Evolutionary conservation across 2,888 invertebrate genomes (phyloP).

Genomic region (Hirudinaria manillensis): DNA sequence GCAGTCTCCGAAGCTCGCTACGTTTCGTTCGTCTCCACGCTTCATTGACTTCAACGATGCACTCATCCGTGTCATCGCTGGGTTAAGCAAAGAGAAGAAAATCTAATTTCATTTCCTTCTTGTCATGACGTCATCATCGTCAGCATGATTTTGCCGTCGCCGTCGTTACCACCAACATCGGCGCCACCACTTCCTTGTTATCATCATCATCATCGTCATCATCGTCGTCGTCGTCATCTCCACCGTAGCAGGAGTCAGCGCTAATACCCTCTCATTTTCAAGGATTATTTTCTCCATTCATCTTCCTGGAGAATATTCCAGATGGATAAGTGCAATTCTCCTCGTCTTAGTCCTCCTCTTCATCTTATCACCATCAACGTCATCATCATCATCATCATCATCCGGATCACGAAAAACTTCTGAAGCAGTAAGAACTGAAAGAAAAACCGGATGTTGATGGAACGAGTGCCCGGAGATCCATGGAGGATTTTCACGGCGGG

Average conservation of each 20-base stretch:
- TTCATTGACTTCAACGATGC: not conserved
- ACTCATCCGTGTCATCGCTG: not conserved
- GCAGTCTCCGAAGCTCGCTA: too few relatives aligned
- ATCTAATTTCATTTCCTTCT: too few relatives aligned
- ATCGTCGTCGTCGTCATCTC: conserved; percentile 20
- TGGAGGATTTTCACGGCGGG: not conserved
- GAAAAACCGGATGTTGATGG: too few relatives aligned
- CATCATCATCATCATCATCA: conserved; percentile 15
- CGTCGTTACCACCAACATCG: not conserved
- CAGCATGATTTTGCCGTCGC: not conserved
- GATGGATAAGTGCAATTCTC: not conserved
- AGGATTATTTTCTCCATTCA: not conserved
- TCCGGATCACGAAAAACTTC: not conserved
- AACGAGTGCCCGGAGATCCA: not conserved
- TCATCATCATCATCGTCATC: conserved; percentile 15
- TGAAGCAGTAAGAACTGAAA: too few relatives aligned
- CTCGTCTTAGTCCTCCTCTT: not conserved
- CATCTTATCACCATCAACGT: conserved; percentile 16
- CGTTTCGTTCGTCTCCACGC: not conserved
- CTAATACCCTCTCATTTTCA: too few relatives aligned
- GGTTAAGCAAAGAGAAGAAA: too few relatives aligned
- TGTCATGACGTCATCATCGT: not conserved
- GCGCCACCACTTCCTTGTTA: not conserved
- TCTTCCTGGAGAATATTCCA: conserved; percentile 5
- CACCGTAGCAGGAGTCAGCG: too few relatives aligned